Conservation (phyloP, 2,113 vertebrate species). For the Takifugu flavidus region DNA sequence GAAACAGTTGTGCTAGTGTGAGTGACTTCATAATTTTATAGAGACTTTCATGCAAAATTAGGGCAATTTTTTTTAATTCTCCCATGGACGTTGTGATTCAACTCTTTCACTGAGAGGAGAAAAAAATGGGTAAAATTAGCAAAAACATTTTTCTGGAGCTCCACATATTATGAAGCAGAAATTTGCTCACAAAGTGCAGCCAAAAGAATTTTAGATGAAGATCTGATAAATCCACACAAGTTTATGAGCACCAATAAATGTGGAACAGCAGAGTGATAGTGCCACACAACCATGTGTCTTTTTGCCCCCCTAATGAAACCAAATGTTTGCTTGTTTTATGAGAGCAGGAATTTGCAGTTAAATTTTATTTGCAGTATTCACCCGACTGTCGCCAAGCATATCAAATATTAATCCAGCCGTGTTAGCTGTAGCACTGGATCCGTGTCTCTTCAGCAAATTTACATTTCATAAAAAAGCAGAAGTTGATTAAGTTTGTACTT, state of each 20-base stretch:
- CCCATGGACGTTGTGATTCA: no score
- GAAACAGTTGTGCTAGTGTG: neutral
- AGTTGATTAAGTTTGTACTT: conserved; percentile 31
- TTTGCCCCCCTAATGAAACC: conserved; percentile 15
- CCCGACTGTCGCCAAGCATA: conserved; percentile 1
- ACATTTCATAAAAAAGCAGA: conserved; percentile 39
- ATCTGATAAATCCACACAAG: neutral
- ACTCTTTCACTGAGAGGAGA: no score
- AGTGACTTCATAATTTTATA: neutral
- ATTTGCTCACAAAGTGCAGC: neutral
- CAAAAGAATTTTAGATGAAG: conserved; percentile 3
- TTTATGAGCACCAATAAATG: conserved; percentile 1
- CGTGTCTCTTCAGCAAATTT: conserved; percentile 39
- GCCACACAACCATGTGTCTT: neutral
- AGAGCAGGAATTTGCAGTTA: conserved; percentile 26
- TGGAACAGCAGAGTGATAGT: neutral
- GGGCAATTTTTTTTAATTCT: no score
- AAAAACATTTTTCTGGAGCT: no score
- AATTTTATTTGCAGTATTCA: conserved; percentile 22
- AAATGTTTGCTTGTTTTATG: conserved; percentile 50
- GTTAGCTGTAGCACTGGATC: conserved; percentile 3
- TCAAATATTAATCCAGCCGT: conserved; percentile 34
- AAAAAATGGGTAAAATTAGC: no score
- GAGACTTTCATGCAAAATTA: no score
- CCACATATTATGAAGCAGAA: no score